These are phyloP conservation scores for Tholera decimalis DNA, from an alignment of 2,888 invertebrate species.

Conservation along the genomic window DNA sequence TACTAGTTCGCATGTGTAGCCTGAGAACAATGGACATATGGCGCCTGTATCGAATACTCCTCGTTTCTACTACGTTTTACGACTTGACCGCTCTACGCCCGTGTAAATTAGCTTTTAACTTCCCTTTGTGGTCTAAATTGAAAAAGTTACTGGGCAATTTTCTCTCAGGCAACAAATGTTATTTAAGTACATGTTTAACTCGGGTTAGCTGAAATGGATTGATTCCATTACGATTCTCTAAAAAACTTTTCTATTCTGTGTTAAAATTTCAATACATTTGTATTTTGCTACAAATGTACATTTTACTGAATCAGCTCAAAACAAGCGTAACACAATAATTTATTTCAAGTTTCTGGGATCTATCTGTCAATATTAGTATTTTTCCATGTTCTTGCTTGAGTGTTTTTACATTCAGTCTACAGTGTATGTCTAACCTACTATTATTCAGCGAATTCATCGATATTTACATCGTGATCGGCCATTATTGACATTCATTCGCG, in stretches of 20 bases:
- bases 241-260: background rate
- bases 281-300: background rate
- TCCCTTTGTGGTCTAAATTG: conserved; percentile 52
- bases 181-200: conserved; percentile 24
- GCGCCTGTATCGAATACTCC: conserved; percentile 65
- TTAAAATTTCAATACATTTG: background rate
- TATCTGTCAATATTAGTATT: background rate
- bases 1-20: conserved; percentile 73
- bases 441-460: conserved; percentile 35
- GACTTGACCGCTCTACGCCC: conserved; percentile 41
- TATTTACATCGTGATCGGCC: conserved; percentile 45
- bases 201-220: conserved; percentile 1
- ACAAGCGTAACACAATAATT: background rate
- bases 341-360: background rate
- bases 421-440: conserved; percentile 30
- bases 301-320: background rate
- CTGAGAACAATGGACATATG: conserved; percentile 73
- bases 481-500: conserved; percentile 64
- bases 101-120: conserved; percentile 59
- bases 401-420: conserved; percentile 13
- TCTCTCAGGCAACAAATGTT: conserved; percentile 37
- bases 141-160: conserved; percentile 55
- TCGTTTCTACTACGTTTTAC: conserved; percentile 64
- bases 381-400: background rate
- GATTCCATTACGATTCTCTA: background rate